Evolutionary conservation across 2,888 invertebrate species (phyloP), one percentile per base, ranked within the genome.

Genomic region (Apomyelois bistriatella): DNA sequence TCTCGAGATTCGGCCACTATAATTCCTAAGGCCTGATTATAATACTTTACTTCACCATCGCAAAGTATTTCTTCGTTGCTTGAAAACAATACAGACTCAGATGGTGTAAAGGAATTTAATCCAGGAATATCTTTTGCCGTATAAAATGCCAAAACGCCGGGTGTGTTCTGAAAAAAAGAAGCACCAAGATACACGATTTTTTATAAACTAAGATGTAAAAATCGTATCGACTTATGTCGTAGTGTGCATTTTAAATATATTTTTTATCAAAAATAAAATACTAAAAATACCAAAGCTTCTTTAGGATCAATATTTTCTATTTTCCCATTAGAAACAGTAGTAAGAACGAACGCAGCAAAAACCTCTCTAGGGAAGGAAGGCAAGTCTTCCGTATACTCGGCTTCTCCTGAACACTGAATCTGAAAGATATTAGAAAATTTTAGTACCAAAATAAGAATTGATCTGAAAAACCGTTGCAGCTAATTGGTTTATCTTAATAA

Each of bases 81-180:
- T 2, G 37, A 0, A 2, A 62, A 64, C 1, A 66, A 65, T 0
- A 58, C 48, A 12, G 63, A 56, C 0, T 64, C 68, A 0, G 55
- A 56, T 7, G 79, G 72, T n/a, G 85, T 82, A 55, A 87, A 92
- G 17, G 80, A 65, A 72, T 94, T 94, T 28, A 81, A 75, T 0
- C 94, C 94, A 0, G 94, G 94, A 47, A 95, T 90, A 64, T 95
- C 94, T 64, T 92, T 91, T 3, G 93, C 93, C 38, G 91, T 85
- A 48, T 92, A 89, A 57, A 93, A 93, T 1, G 91, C 92, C 9
- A 93, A 72, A 0, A 94, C 94, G 6, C 95, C 95, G 13, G 92
- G 87, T 51, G 92, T 68, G 63, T 82, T 85, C 92, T 93, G 69
- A 16, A 80, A 84, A 43, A 17, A 36, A 32, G 0, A 8, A n/a